Evolutionary conservation across 2,797 vertebrate genomes (phyloP).

Genomic region (Molothrus aeneus): DNA sequence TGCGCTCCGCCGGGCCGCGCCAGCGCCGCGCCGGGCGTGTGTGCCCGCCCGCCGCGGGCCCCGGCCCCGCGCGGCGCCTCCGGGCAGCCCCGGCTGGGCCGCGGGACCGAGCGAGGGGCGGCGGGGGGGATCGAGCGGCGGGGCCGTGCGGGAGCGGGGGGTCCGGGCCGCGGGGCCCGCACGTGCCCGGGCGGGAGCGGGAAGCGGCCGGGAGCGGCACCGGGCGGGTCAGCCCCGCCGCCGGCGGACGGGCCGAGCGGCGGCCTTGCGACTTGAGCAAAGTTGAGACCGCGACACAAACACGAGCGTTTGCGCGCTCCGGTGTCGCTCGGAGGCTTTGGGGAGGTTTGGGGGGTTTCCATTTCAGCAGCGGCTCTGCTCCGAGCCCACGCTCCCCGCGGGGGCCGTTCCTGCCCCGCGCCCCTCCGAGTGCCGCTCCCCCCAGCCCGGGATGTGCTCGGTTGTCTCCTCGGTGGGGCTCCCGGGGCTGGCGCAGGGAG

Average conservation of each 20-base stretch:
- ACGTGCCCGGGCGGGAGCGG: neutral
- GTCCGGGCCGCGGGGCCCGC: neutral
- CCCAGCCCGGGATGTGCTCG: fast-evolving
- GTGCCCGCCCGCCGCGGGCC: neutral
- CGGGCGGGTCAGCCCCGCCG: neutral
- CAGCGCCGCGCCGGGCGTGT: neutral
- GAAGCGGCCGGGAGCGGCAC: fast-evolving
- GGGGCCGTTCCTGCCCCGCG: neutral
- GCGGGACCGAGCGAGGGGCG: neutral
- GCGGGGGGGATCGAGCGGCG: neutral
- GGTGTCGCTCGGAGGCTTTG: neutral
- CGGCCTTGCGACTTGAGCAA: neutral
- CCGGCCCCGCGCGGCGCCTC: neutral
- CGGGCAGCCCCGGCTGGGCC: neutral
- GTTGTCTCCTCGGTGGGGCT: fast-evolving
- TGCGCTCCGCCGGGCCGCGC: neutral
- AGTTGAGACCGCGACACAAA: fast-evolving
- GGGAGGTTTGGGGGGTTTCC: no score
- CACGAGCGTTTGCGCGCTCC: fast-evolving
- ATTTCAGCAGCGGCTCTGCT: neutral
- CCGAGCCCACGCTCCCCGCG: neutral
- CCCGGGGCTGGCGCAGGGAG: neutral
- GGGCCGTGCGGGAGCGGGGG: neutral
- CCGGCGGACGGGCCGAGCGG: neutral
- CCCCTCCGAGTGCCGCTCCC: neutral